These are phyloP conservation scores for Polydrusus pterygomalis DNA, from an alignment of 2,888 invertebrate genomes.

Conservation along the genomic window DNA sequence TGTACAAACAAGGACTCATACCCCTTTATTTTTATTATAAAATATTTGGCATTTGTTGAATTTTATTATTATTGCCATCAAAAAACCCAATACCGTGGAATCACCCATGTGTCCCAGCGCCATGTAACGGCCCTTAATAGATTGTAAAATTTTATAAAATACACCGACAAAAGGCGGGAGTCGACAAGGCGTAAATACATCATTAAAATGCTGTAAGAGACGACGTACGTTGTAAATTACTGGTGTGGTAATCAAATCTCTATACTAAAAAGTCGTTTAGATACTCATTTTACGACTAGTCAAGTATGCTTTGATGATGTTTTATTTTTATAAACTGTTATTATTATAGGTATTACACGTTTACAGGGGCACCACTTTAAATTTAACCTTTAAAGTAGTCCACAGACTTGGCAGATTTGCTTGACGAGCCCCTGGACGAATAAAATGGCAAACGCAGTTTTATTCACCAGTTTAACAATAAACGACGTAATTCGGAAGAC, in stretches of 20 bases:
- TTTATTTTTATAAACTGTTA: not conserved
- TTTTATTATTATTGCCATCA: too few species aligned
- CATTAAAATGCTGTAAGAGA: constrained; percentile 59
- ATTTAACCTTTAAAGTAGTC: too few species aligned
- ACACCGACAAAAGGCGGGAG: constrained; percentile 42
- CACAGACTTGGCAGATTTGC: too few species aligned
- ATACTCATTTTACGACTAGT: constrained; percentile 6
- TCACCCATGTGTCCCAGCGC: constrained; percentile 29
- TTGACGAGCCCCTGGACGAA: too few species aligned
- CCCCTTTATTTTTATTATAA: too few species aligned
- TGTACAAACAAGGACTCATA: too few species aligned
- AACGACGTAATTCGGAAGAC: too few species aligned
- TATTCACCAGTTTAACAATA: too few species aligned
- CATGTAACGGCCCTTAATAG: constrained; percentile 45
- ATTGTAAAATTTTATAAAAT: constrained; percentile 42
- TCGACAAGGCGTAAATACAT: constrained; percentile 58
- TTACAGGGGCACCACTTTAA: too few species aligned
- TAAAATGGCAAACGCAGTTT: too few species aligned
- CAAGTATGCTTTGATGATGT: constrained; percentile 8
- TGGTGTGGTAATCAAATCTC: constrained; percentile 24
- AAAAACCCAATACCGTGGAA: too few species aligned
- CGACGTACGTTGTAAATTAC: constrained; percentile 61
- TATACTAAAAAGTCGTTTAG: constrained; percentile 28
- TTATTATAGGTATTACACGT: not conserved
- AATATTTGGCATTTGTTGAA: too few species aligned